These are phyloP conservation scores for Leptestheria dahalacensis DNA, from an alignment of 1,140 invertebrate species.

Conservation along the genomic window DNA sequence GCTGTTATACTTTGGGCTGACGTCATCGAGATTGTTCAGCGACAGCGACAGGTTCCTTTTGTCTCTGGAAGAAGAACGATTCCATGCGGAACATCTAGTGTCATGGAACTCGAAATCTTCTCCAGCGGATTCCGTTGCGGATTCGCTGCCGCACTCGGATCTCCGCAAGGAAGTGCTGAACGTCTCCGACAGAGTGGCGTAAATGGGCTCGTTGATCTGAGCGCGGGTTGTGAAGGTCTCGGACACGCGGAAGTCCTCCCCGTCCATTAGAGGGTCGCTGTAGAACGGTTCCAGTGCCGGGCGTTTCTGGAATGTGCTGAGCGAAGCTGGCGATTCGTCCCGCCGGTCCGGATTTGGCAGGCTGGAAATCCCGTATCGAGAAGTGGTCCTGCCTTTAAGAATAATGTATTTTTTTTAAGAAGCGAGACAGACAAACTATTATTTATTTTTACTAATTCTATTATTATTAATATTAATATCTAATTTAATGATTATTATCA, in stretches of 20 bases:
- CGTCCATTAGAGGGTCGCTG: constrained; percentile 13
- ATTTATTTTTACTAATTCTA: neutral
- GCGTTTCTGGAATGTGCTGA: neutral
- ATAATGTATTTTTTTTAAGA: neutral
- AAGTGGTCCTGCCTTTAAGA: neutral
- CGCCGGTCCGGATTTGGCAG: neutral
- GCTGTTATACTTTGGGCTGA: too few species aligned
- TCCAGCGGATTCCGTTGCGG: constrained; percentile 37
- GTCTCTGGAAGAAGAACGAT: too few species aligned
- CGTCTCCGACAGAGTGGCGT: constrained; percentile 35
- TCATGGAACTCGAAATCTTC: constrained; percentile 46
- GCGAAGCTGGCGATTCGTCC: neutral
- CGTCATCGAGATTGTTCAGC: too few species aligned
- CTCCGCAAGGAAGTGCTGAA: constrained; percentile 23
- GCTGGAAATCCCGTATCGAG: neutral
- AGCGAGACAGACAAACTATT: neutral
- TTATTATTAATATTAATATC: neutral
- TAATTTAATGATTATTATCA: too few species aligned
- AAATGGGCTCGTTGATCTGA: constrained; percentile 30
- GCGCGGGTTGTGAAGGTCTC: constrained; percentile 18
- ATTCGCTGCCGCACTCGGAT: constrained; percentile 16
- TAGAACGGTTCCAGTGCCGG: constrained; percentile 13
- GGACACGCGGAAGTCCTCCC: constrained; percentile 18
- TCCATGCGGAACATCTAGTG: constrained; percentile 18
- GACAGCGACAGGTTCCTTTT: too few species aligned